A percentile compares a stretch with the other conserved stretches of the same genome.
These are phyloP conservation scores for Myripristis murdjan DNA, from an alignment of 2,797 vertebrate species.

Conservation along the genomic window DNA sequence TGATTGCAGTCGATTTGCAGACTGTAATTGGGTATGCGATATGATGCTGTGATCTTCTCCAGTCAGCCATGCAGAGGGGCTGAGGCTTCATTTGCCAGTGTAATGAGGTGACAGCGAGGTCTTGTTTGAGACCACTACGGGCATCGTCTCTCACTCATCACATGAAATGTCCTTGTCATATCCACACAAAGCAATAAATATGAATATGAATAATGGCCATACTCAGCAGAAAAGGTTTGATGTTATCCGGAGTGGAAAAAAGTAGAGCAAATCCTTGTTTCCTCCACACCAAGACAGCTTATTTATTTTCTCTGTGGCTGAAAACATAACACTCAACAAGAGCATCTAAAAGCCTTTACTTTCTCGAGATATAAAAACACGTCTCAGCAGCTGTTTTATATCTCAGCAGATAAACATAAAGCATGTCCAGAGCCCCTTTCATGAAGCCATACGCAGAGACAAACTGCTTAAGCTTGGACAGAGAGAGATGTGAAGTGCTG, in stretches of 20 bases:
- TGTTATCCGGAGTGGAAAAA: conserved; percentile 6
- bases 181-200: conserved; percentile 9
- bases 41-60: conserved; percentile 16
- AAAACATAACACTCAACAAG: not conserved
- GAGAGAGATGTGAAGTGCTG: conserved; percentile 39
- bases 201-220: not conserved
- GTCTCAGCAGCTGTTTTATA: not conserved
- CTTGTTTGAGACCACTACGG: conserved; percentile 26
- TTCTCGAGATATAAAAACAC: not conserved
- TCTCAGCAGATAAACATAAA: conserved; percentile 29
- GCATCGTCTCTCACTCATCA: conserved; percentile 5
- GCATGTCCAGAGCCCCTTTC: not conserved
- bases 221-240: not conserved
- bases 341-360: not conserved
- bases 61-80: conserved; percentile 36
- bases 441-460: not conserved
- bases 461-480: conserved; percentile 40
- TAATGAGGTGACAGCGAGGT: conserved; percentile 44
- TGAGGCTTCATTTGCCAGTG: conserved; percentile 39
- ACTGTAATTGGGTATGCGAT: conserved; percentile 43
- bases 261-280: conserved; percentile 12
- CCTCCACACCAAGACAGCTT: conserved; percentile 18
- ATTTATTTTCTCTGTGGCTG: conserved; percentile 15
- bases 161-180: conserved; percentile 17
- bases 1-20: conserved; percentile 38